Evolutionary conservation across 2,113 vertebrate genomes (phyloP), one percentile per base, ranked within the genome.

Genomic region (Pachyramphus minor): DNA sequence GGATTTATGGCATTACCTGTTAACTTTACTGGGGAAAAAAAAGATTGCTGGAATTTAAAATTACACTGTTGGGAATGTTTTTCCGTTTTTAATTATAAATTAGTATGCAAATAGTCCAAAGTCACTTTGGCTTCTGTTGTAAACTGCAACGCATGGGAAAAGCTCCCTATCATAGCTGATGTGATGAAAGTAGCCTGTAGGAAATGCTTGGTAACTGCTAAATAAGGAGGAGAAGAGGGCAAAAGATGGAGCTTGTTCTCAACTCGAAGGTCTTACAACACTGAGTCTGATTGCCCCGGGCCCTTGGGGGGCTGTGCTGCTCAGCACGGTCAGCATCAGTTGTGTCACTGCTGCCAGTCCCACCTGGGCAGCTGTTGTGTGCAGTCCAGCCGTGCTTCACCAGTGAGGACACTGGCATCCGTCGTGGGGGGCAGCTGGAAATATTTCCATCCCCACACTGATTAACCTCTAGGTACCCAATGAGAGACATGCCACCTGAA

Each of bases 71-170:
- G 14, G 81, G 81, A 59, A 60, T 83, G 89, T 89, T 82, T 89
- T 89, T 27, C 74, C 4, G 1, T 7, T 91, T 96, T 90, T 92
- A 92, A 93, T 95, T 93, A 71, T 71, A 95, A 95, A 90, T 88
- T 71, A 85, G 39, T 66, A 73, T 93, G 84, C 72, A 95, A 85
- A 69, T 90, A 79, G 59, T 90, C 71, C 37, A 62, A 83, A 94
- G 84, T 90, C 47, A 63, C 87, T 93, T 96, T 66, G 84, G 21
- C 67, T 83, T 67, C 37, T 62, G 52, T 63, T 90, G 20, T 76
- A 77, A 84, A 80, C 35, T 74, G 75, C 52, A 64, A 4, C 0
- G 1, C 52, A 13, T 67, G 12, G 28, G 42, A 63, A 83, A 60
- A 91, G n/a, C 73, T 84, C 58, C 5, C 11, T 82, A 4, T 6